Evolutionary conservation across 1,140 invertebrate genomes (phyloP), one percentile per base, ranked within the genome.

Genomic region (Pogonognathellus flavescens): DNA sequence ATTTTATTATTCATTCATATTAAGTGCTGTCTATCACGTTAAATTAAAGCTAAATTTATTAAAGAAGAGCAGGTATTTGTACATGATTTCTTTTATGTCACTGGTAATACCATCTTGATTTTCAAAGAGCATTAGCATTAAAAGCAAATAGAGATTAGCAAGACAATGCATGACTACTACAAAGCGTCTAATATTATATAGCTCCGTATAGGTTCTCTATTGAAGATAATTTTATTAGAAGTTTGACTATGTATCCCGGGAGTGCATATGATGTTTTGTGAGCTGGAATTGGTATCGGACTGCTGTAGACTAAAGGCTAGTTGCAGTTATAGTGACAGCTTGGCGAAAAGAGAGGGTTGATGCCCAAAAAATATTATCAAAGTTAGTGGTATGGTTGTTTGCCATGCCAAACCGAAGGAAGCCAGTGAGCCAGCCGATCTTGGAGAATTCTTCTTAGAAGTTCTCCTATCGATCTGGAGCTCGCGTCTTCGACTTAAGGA

Each of bases 391-490:
- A 66, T 66, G 25, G 62, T 66, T 66, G 62, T 66, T 66, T 66
- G 62, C 25, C 14, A 66, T 66, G 62, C 62, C 62, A 66, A 66
- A 25, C 8, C 62, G 16, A 55, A 55, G 11, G 53, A 55, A 55
- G 53, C 16, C 6, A 3, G 31, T 41, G 31, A 41, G 31, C 53
- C 11, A 55, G 53, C 2, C 53, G 53, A 70, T 70, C 2, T 50
- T 80, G 49, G 18, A 80, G 76, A 80, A 50, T 80, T 80, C 76
- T 50, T 80, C 76, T 80, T 22, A 52, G 49, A 50, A 50, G 49
- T 80, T 80, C 76, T 80, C 18, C 76, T 80, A 80, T 80, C 76
- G 76, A 80, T 80, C 76, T 80, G 49, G 76, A 80, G 76, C 52
- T 41, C 72, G 31, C 31, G 72, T 80, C 72, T 16, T 80, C 41